Percentiles rank a stretch among this genome's conserved stretches.
phyloP scores from a whole-genome alignment of 1,140 invertebrate species.

The Pogonus chalceus region DNA sequence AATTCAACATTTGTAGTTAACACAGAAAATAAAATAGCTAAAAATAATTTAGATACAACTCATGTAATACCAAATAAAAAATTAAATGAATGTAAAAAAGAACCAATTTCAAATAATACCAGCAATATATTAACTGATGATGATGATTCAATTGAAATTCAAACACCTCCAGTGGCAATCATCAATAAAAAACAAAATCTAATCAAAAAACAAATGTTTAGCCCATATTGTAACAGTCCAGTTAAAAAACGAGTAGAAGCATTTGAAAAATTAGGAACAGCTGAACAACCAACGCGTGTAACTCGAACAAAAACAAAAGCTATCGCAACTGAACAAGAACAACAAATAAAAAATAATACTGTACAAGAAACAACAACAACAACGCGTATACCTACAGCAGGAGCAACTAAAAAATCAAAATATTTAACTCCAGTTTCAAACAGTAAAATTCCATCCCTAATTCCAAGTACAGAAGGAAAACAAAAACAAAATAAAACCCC shows the following conservation, averaged over 20 bases:
- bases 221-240: constrained; percentile 47
- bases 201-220: constrained; percentile 29
- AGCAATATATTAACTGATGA: constrained; percentile 25
- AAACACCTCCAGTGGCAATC: too few relatives aligned
- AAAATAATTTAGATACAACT: too few relatives aligned
- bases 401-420: constrained; percentile 8
- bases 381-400: too few relatives aligned
- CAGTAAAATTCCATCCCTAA: neutral
- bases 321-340: too few relatives aligned
- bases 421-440: neutral
- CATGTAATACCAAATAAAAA: too few relatives aligned
- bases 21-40: too few relatives aligned
- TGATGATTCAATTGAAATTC: constrained; percentile 20
- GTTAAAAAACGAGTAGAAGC: constrained; percentile 51
- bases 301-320: constrained; percentile 39
- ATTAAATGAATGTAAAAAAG: too few relatives aligned
- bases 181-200: constrained; percentile 14
- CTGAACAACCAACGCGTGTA: constrained; percentile 18
- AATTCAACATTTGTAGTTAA: too few relatives aligned
- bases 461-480: neutral
- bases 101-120: too few relatives aligned
- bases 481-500: neutral
- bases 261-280: constrained; percentile 42
- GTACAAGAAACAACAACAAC: neutral
- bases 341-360: too few relatives aligned